Base-by-base conservation (phyloP, 2,888 invertebrate species). In the Limulus polyphemus region DNA sequence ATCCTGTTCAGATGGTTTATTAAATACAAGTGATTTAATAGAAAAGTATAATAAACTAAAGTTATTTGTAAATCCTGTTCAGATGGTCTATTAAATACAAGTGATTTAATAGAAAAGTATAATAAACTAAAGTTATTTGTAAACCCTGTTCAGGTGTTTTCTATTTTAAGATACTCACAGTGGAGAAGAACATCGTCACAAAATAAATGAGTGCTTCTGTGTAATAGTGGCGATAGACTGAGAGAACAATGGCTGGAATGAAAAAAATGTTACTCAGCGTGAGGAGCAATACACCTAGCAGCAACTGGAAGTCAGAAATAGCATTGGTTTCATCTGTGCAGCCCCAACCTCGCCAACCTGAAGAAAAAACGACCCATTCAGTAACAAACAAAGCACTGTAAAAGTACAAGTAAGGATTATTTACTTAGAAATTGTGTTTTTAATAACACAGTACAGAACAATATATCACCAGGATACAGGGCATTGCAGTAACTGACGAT, bases 221-320 rank as follows among this genome's bases (percentile, higher is more conserved):
- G 78, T 84, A 89, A 75, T 86, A 90, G 49, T 81, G 78, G 0
- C 90, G 81, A 58, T 83, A 82, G 16, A 83, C 77, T 0, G 90
- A 89, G 47, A 88, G 78, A 72, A 85, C 83, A 51, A 89, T 82
- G 46, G 89, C 85, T 47, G 88, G 85, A 49, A 90, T 73, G 74
- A 92, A 92, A 48, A 86, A 81, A 11, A 91, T 75, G 74, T 93
- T 93, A 76, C 91, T 92, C 46, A 90, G 77, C 0, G 90, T 89
- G 2, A 93, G 80, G 10, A 91, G 78, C 0, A 90, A 77, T 0
- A 88, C 79, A 11, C 86, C 84, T 11, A 83, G 70, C 12, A 89
- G 77, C 72, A 90, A 83, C 71, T 83, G 81, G 55, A 79, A 75
- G 64, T 79, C 80, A 63, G 84, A 82, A 63, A 85, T 83, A 68